These are phyloP conservation scores for Troides aeacus DNA, from an alignment of 2,888 invertebrate species.

Conservation along the genomic window DNA sequence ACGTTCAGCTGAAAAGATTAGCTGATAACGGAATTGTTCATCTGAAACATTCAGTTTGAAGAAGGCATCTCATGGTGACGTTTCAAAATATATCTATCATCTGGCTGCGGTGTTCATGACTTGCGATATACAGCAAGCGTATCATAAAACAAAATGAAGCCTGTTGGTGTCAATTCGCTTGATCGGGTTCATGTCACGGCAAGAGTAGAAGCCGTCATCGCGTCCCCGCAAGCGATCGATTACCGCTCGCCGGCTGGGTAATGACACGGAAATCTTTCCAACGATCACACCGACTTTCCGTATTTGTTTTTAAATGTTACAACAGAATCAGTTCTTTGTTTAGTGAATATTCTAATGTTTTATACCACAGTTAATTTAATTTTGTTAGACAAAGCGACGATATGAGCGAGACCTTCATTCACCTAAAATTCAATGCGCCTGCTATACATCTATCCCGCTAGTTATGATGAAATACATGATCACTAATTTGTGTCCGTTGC, in stretches of 20 bases:
- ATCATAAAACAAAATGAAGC: constrained; percentile 22
- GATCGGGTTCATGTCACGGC: constrained; percentile 29
- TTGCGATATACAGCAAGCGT: constrained; percentile 1
- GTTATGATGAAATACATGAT: no score
- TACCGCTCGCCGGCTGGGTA: constrained; percentile 32
- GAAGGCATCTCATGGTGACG: no score
- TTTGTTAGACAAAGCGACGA: no score
- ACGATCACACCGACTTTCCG: constrained; percentile 31
- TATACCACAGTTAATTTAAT: no score
- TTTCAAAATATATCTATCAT: neutral
- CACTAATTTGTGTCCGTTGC: no score
- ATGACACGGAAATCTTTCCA: constrained; percentile 36
- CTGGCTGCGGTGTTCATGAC: neutral
- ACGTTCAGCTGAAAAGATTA: no score
- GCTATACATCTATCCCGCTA: no score
- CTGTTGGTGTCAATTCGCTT: constrained; percentile 24
- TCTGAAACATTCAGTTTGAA: no score
- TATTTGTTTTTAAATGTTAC: neutral
- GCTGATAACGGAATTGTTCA: no score
- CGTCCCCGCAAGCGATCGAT: constrained; percentile 29
- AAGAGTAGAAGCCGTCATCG: constrained; percentile 33
- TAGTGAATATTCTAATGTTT: no score
- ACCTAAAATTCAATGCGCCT: no score
- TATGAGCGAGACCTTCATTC: no score
- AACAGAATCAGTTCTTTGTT: neutral